phyloP scores from a whole-genome alignment of 1,140 invertebrate species.

The Gryon sp. region DNA sequence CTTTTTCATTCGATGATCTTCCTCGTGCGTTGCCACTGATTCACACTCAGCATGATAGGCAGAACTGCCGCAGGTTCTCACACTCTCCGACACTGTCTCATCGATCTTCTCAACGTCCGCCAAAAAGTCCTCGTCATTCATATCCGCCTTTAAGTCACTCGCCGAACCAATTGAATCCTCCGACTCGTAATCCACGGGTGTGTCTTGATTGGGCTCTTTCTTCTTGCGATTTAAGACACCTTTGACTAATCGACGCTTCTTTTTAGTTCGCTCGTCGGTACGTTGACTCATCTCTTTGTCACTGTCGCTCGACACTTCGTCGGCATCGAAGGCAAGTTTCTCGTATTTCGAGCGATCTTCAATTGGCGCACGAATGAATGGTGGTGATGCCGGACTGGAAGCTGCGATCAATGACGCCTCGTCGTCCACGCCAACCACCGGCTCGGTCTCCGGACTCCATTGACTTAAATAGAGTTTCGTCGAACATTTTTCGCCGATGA shows the following conservation, averaged over 20 bases:
- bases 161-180: slow-evolving; percentile 88
- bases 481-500: slow-evolving; percentile 30
- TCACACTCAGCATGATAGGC: slow-evolving; percentile 82
- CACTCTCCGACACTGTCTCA: slow-evolving; percentile 84
- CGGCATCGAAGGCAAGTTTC: slow-evolving; percentile 83
- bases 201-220: slow-evolving; percentile 56
- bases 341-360: slow-evolving; percentile 90
- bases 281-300: slow-evolving; percentile 75
- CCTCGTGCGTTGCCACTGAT: slow-evolving; percentile 83
- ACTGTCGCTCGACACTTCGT: slow-evolving; percentile 82
- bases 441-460: slow-evolving; percentile 68
- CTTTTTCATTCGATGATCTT: slow-evolving; percentile 77
- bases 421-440: slow-evolving; percentile 66
- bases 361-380: slow-evolving; percentile 83
- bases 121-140: slow-evolving; percentile 81
- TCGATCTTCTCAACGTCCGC: slow-evolving; percentile 74
- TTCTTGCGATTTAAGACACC: slow-evolving; percentile 69
- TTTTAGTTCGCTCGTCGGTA: slow-evolving; percentile 66
- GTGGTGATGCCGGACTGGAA: slow-evolving; percentile 75
- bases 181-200: slow-evolving; percentile 74
- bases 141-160: slow-evolving; percentile 83
- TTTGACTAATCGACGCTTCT: slow-evolving; percentile 71
- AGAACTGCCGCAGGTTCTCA: slow-evolving; percentile 84
- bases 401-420: slow-evolving; percentile 70
- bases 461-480: slow-evolving; percentile 60